Evolutionary conservation across 2,888 invertebrate genomes (phyloP), one percentile per base, ranked within the genome.

Genomic region (Dascillus cervinus): DNA sequence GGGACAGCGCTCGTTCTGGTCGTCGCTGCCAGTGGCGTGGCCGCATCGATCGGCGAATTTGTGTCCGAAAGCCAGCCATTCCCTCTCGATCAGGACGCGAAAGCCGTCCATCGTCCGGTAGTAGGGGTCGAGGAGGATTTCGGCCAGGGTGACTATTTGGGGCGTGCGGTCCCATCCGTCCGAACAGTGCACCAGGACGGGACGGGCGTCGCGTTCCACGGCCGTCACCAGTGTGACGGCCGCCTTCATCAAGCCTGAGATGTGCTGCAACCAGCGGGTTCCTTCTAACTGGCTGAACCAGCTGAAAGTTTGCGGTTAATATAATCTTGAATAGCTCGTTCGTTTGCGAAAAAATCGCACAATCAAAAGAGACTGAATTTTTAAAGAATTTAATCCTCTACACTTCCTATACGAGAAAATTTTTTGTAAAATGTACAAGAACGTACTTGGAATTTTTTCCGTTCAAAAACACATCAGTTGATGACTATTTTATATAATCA

Each of bases 161-260:
- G 97, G 90, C 33, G 97, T 98, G 46, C 97, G 76, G 68, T 98
- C 97, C 97, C 97, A 97, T 25, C 97, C 97, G 68, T 97, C 97
- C 2, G 94, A 94, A 66, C 97, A 97, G 65, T 97, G 97, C 5
- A 98, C 94, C 39, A 98, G 71, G 31, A 94, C 96, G 4, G 95
- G 91, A 27, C 90, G 75, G 10, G 79, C 85, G 37, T 87, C 85
- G 28, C 75, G 73, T 49, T 84, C 82, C 37, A 91, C 79, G 1
- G 86, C 83, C 37, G 81, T 81, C 3, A 83, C 85, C 17, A 89
- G 83, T 4, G 81, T 79, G 46, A 79, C 72, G 11, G 92, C 83
- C 4, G 91, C 84, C 41, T 83, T 79, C 52, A 90, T 65, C 35
- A 95, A 72, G 11, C 85, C 85, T 9, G 87, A 82, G 68, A 94